Percentiles rank a stretch among this genome's conserved stretches.
Conservation (phyloP, 2,797 vertebrate species). For the Ctenopoma multispine region DNA sequence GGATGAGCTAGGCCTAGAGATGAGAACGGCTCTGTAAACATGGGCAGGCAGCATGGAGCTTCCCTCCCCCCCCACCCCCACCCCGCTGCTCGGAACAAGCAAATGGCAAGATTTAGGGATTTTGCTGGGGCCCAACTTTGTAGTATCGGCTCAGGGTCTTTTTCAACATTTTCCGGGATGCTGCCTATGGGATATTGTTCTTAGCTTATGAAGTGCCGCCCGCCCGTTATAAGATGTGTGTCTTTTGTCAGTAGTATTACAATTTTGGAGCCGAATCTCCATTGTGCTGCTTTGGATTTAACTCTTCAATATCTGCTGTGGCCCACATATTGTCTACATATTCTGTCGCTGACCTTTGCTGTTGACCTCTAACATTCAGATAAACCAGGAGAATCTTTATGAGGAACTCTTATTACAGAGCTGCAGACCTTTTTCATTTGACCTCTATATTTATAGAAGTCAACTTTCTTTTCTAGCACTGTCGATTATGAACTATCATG, state of each 20-base stretch:
- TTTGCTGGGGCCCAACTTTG: constrained; percentile 79
- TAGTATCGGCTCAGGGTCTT: constrained; percentile 76
- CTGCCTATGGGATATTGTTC: constrained; percentile 80
- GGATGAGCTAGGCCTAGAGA: constrained; percentile 81
- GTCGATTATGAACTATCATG: constrained; percentile 77
- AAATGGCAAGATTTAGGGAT: constrained; percentile 84
- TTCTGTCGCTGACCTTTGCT: constrained; percentile 67
- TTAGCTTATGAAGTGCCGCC: constrained; percentile 75
- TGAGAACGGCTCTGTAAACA: constrained; percentile 81
- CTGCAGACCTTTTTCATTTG: constrained; percentile 62
- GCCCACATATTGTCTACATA: constrained; percentile 42
- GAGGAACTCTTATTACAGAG: constrained; percentile 54
- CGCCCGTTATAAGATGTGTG: constrained; percentile 69
- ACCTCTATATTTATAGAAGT: constrained; percentile 71
- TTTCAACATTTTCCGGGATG: constrained; percentile 68
- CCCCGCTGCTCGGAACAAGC: constrained; percentile 70
- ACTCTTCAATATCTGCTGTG: constrained; percentile 48
- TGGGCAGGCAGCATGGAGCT: constrained; percentile 72
- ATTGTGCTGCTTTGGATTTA: constrained; percentile 51
- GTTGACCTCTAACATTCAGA: constrained; percentile 69
- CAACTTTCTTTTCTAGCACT: constrained; percentile 48
- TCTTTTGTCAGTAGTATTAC: constrained; percentile 79
- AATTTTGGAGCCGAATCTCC: constrained; percentile 48
- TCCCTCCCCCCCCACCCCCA: constrained; percentile 57
- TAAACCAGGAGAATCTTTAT: constrained; percentile 72